Base-by-base conservation (phyloP, 1,140 invertebrate genomes). In the Linepithema humile region DNA sequence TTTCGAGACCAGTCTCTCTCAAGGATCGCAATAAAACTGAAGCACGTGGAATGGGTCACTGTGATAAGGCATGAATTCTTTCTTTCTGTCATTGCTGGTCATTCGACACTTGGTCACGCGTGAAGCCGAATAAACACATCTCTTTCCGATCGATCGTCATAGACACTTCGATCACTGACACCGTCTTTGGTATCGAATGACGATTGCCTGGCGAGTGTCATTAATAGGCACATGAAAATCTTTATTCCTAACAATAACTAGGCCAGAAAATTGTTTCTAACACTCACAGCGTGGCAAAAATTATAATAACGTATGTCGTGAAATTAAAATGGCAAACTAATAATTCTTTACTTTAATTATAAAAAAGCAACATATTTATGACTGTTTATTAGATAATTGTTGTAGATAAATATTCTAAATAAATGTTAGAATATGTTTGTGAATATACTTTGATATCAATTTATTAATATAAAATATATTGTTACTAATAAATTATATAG, bases 21-120 rank as follows among this genome's bases (percentile, higher is more conserved):
- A 55, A 67, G 75, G 83, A 85, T 74, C 45, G 45, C 26, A 67
- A 73, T 85, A 74, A 77, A 74, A 35, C 17, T 75, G 17, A 57
- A 73, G 59, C 53, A 78, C 86, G 67, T 40, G 40, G 57, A 53
- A 35, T 3, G 43, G 45, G 7, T n/a, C 50, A 17, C 26, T 17
- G 5, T 57, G 87, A 86, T 84, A 83, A 88, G 35, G 45, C 10
- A 40, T 65, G 67, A 69, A 73, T 26, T 72, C 32, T 20, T 75
- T 26, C 26, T 48, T 86, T 75, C 23, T 59, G 9, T 78, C 53
- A 9, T 17, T 77, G 48, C 64, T 38, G 20, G 85, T 82, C 72
- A 89, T 67, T 83, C 55, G 88, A 89, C 57, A 83, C 67, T 53
- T 17, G 50, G 60, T 87, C 88, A 89, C 88, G 88, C 60, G 43